Percentiles rank a stretch among this genome's conserved stretches.
Evolutionary conservation across 2,888 invertebrate species (phyloP).

Genomic region (Amblyjoppa proteus): DNA sequence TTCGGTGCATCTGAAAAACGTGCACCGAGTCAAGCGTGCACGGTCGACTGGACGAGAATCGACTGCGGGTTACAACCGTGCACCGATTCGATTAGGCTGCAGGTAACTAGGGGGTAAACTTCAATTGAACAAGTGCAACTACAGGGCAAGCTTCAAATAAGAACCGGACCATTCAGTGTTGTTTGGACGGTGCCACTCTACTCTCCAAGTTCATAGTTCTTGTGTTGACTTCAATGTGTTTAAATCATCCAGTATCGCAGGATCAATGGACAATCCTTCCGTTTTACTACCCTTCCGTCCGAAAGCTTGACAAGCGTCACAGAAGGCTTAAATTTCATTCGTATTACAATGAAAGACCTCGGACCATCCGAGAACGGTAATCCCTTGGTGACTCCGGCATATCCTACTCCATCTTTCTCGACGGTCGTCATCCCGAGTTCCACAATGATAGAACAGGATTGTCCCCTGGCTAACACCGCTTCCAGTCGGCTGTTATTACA

Average conservation of each 20-base stretch:
- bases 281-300: neutral
- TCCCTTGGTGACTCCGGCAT: constrained; percentile 13
- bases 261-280: neutral
- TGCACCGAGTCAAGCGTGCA: too few relatives aligned
- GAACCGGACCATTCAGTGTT: neutral
- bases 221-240: neutral
- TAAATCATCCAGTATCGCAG: neutral
- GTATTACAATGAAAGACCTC: neutral
- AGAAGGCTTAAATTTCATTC: constrained; percentile 21
- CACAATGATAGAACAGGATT: constrained; percentile 1
- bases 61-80: too few relatives aligned
- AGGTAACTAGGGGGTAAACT: too few relatives aligned
- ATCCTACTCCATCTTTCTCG: constrained; percentile 19
- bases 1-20: too few relatives aligned
- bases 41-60: too few relatives aligned
- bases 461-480: neutral
- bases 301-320: neutral
- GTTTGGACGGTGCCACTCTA: neutral
- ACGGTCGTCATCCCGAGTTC: neutral
- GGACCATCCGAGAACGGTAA: constrained; percentile 5
- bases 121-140: neutral
- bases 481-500: neutral
- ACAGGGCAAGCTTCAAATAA: neutral
- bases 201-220: neutral
- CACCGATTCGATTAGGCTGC: too few relatives aligned